phyloP scores from a whole-genome alignment of 2,113 vertebrate species.

The Cyrtonyx montezumae region DNA sequence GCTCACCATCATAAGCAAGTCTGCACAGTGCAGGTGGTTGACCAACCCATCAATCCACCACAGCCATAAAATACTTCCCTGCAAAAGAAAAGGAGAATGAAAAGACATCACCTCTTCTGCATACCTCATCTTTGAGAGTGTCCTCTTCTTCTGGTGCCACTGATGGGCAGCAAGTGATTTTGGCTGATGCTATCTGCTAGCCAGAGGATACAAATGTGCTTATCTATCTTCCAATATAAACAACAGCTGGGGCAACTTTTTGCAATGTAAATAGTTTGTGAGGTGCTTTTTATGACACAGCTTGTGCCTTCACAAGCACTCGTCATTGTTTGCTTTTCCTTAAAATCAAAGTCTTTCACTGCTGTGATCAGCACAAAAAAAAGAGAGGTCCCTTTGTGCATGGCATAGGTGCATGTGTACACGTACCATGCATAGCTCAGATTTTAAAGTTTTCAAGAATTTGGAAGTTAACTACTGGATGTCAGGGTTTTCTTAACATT shows the following conservation, averaged over 20 bases:
- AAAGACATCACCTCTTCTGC: background rate
- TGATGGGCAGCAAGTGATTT: background rate
- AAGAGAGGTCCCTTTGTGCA: constrained; percentile 17
- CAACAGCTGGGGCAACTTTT: constrained; percentile 51
- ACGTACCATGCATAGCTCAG: background rate
- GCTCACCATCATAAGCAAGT: background rate
- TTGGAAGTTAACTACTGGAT: background rate
- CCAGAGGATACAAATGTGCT: constrained; percentile 62
- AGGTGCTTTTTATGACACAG: constrained; percentile 58
- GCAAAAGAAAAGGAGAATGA: background rate
- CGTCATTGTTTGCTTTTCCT: constrained; percentile 58
- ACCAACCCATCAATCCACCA: background rate
- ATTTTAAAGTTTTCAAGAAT: background rate
- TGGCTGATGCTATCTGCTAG: constrained; percentile 59
- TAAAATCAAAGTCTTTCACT: constrained; percentile 50
- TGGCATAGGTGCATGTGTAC: background rate
- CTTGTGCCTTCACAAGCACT: constrained; percentile 25
- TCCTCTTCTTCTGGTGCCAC: background rate
- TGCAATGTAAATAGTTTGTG: constrained; percentile 59
- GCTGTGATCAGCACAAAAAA: constrained; percentile 5
- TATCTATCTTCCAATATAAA: constrained; percentile 52
- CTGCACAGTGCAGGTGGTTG: background rate
- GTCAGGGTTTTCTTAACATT: background rate
- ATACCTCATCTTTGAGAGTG: background rate
- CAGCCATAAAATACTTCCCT: background rate